phyloP scores from a whole-genome alignment of 2,797 vertebrate species.

The Hafferia zeledoni region DNA sequence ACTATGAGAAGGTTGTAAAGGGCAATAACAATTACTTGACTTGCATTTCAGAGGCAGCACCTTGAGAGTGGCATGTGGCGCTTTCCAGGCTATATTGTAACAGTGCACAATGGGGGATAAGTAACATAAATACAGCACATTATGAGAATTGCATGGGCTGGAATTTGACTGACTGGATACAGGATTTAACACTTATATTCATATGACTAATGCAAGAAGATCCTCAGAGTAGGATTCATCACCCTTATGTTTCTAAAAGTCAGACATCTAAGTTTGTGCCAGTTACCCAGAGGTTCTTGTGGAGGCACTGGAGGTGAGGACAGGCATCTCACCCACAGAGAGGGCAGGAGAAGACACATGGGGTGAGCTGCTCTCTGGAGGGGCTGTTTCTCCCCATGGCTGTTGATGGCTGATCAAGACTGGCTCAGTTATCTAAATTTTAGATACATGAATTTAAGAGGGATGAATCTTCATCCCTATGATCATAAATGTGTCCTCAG shows the following conservation, averaged over 20 bases:
- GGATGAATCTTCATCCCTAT: not conserved
- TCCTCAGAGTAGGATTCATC: not conserved
- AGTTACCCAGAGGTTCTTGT: not conserved
- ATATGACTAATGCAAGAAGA: not conserved
- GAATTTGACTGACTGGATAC: not conserved
- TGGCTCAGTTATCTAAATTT: not conserved
- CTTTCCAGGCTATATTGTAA: not conserved
- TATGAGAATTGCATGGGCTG: not conserved
- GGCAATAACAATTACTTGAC: not conserved
- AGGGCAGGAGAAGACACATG: accelerated
- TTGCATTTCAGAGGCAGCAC: not conserved
- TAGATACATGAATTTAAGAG: not conserved
- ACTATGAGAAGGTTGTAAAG: not conserved
- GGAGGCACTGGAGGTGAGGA: not conserved
- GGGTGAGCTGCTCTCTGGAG: not conserved
- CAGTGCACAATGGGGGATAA: not conserved
- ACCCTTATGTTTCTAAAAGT: not conserved
- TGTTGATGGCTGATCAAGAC: not conserved
- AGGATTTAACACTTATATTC: not conserved
- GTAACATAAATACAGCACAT: not conserved
- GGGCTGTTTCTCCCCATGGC: not conserved
- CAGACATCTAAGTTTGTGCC: not conserved
- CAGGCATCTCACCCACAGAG: not conserved
- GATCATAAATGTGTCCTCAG: not conserved
- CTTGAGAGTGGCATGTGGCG: not conserved